Conservation (phyloP, 2,797 vertebrate genomes). For the Myotis vivesi region DNA sequence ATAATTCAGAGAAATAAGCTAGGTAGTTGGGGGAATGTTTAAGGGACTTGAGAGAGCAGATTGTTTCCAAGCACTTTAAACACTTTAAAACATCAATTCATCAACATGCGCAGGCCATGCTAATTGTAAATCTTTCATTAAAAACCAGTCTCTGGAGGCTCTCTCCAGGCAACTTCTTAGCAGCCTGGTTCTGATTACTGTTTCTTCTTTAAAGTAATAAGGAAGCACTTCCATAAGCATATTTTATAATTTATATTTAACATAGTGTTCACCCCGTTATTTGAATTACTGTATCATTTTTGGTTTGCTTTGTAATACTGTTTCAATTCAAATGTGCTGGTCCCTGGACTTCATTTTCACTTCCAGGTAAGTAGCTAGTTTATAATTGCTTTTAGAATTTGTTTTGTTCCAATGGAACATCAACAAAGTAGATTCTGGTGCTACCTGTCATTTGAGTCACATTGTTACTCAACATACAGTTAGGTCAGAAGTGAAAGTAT, state of each 20-base stretch:
- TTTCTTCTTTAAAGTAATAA: conserved; percentile 53
- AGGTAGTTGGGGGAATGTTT: background rate
- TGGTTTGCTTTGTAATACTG: background rate
- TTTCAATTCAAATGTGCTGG: background rate
- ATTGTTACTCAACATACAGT: background rate
- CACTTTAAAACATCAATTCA: conserved; percentile 35
- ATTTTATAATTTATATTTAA: conserved; percentile 34
- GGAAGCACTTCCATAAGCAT: background rate
- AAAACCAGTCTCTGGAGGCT: conserved; percentile 33
- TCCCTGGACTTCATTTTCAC: background rate
- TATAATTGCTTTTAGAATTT: conserved; percentile 24
- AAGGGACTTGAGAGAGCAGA: conserved; percentile 18
- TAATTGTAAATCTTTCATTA: conserved; percentile 60
- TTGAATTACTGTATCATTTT: conserved; percentile 33
- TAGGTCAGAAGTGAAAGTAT: background rate
- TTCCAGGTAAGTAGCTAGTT: background rate
- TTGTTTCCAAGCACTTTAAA: conserved; percentile 41
- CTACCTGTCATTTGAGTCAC: background rate
- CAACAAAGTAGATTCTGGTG: conserved; percentile 34
- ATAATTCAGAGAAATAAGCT: background rate
- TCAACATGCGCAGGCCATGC: background rate
- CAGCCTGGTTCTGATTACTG: conserved; percentile 19
- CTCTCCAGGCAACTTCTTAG: background rate
- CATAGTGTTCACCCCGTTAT: background rate
- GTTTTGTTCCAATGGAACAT: background rate